Conservation (phyloP, 1,140 invertebrate species). For the Drosophila novamexicana region DNA sequence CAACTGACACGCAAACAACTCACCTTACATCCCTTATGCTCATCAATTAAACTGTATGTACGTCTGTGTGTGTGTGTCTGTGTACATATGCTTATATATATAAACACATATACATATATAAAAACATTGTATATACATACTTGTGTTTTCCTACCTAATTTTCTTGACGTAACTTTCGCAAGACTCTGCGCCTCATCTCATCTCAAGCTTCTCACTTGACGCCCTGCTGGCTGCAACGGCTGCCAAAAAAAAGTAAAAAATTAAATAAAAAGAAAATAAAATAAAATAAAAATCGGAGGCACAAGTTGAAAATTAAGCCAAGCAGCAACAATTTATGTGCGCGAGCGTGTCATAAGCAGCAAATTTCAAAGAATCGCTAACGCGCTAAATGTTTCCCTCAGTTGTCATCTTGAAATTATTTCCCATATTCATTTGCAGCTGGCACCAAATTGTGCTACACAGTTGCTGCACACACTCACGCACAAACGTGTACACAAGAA, state of each 20-base stretch:
- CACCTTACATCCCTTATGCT: constrained; percentile 38
- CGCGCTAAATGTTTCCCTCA: constrained; percentile 20
- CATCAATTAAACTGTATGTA: constrained; percentile 45
- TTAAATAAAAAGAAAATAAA: not conserved
- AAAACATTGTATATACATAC: not conserved
- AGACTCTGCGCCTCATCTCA: constrained; percentile 48
- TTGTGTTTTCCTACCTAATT: constrained; percentile 64
- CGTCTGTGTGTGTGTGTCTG: not conserved
- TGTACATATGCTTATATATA: not conserved
- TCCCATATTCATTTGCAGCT: constrained; percentile 35
- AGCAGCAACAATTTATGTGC: constrained; percentile 16
- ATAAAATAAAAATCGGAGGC: constrained; percentile 6
- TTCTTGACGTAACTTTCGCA: constrained; percentile 60
- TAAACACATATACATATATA: not conserved
- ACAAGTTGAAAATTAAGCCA: constrained; percentile 25
- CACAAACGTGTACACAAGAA: not conserved
- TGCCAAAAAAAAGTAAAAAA: not conserved
- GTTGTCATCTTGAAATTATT: constrained; percentile 35
- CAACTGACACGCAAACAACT: constrained; percentile 62
- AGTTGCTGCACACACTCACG: not conserved
- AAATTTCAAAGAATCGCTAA: constrained; percentile 33
- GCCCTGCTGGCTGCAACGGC: constrained; percentile 33
- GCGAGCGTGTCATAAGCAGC: constrained; percentile 21
- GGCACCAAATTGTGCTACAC: constrained; percentile 9
- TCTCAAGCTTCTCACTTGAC: not conserved